Base-by-base conservation (phyloP, 2,888 invertebrate genomes). In the Melieria crassipennis region DNA sequence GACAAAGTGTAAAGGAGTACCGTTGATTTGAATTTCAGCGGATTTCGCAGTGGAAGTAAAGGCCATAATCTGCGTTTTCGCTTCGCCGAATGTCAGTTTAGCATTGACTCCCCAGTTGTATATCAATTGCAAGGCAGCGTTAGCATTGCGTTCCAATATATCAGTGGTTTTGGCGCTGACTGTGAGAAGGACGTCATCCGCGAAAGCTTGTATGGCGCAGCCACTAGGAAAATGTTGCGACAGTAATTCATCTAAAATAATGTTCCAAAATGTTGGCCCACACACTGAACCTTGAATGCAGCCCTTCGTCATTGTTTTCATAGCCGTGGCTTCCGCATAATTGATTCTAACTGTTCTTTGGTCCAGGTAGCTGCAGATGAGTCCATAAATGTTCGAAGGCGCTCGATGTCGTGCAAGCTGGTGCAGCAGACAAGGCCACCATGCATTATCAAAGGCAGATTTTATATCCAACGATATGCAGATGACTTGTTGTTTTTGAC, bases 381-480 rank as follows among this genome's bases (percentile, higher is more conserved):
- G n/a, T 7, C 47, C 30, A 48, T 63, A 48, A 9, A 63, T 63
- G 47, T 47, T 63, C 4, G 48, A 48, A 5, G 48, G 48, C n/a
- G 30, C 46, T 7, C 48, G 63, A 4, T 48, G 47, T 0, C 13
- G 3, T 13, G 5, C 48, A 13, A 63, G 48, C 16, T 63, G n/a
- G 63, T 30, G 30, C 30, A 30, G 30, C 30, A 30, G 30, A 30
- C 30, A 30, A 30, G 30, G 63, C 63, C 63, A 63, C 63, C 63
- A 63, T 4, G 63, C 63, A 16, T 63, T 63, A 6, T 63, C 63
- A 10, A 63, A 63, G 4, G 48, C 30, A 16, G 47, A n/a, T 47
- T 63, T 63, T n/a, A 63, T 63, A n/a, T 63, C 62, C 4, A 63
- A 48, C 3, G 63, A 63, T 7, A 63, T 43, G 10, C 47, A 47